Conservation (phyloP, 2,888 invertebrate genomes). For the Dolichomitus sp. region DNA sequence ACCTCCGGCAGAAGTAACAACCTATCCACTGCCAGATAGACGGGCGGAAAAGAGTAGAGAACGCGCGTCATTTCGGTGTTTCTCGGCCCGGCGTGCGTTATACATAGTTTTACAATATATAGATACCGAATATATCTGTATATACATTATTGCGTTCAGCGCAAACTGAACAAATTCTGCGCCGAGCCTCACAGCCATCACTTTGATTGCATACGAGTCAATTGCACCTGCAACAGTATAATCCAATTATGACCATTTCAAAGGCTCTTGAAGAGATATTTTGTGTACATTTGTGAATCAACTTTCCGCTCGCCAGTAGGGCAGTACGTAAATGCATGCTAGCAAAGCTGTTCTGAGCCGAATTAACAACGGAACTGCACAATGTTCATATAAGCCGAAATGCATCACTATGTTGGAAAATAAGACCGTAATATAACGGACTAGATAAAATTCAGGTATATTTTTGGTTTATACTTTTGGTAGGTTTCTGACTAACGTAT, state of each 20-base stretch:
- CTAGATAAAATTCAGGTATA: neutral
- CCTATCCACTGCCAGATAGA: neutral
- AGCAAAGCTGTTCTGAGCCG: neutral
- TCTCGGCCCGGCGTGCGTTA: neutral
- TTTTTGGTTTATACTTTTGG: neutral
- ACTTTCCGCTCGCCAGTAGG: neutral
- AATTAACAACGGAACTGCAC: neutral
- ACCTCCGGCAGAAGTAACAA: conserved; percentile 15
- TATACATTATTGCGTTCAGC: neutral
- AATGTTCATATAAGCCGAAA: neutral
- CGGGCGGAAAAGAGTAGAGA: neutral
- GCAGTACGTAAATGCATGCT: neutral
- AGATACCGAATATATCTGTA: neutral
- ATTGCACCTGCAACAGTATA: conserved; percentile 46
- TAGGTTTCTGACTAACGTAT: neutral
- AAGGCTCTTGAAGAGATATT: neutral
- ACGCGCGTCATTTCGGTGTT: conserved; percentile 20
- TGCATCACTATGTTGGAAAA: neutral
- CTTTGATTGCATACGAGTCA: conserved; percentile 68
- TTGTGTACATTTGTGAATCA: neutral
- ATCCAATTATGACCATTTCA: conserved; percentile 4
- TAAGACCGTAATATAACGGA: neutral
- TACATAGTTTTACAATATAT: neutral
- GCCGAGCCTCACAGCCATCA: conserved; percentile 22
- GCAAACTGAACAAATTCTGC: neutral